Conservation (phyloP, 1,140 invertebrate species). For the Drosophila suzukii region DNA sequence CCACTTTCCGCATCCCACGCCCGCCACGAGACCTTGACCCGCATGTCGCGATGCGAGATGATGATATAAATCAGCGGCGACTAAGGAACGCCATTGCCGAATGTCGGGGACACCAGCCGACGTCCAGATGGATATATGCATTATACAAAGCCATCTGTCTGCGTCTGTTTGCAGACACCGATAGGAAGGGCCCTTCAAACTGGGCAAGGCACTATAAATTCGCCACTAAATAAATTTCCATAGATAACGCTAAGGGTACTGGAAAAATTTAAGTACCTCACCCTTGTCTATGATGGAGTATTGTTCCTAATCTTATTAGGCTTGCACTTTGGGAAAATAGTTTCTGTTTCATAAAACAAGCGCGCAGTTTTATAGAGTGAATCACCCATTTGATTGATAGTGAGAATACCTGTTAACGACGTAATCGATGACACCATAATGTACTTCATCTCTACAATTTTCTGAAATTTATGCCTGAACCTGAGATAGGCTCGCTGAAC, state of each 20-base stretch:
- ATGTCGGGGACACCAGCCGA: conserved; percentile 18
- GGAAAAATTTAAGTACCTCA: background rate
- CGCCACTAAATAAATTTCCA: background rate
- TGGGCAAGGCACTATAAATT: background rate
- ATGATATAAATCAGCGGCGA: conserved; percentile 27
- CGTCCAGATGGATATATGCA: conserved; percentile 2
- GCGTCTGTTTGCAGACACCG: background rate
- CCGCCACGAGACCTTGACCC: conserved; percentile 59
- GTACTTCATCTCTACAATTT: background rate
- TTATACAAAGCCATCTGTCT: background rate
- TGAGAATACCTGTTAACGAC: background rate
- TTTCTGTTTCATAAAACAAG: no score
- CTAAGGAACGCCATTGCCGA: conserved; percentile 7
- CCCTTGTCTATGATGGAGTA: background rate
- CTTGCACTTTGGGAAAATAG: no score
- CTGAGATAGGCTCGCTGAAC: no score
- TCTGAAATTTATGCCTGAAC: background rate
- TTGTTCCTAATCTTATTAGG: no score
- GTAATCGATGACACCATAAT: background rate
- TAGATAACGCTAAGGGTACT: background rate
- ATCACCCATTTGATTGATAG: background rate
- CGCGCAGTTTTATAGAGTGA: background rate
- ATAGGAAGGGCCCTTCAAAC: background rate
- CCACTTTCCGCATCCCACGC: background rate
- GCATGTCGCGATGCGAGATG: conserved; percentile 15